Conservation (phyloP, 2,797 vertebrate species). For the Cyclopterus lumpus region DNA sequence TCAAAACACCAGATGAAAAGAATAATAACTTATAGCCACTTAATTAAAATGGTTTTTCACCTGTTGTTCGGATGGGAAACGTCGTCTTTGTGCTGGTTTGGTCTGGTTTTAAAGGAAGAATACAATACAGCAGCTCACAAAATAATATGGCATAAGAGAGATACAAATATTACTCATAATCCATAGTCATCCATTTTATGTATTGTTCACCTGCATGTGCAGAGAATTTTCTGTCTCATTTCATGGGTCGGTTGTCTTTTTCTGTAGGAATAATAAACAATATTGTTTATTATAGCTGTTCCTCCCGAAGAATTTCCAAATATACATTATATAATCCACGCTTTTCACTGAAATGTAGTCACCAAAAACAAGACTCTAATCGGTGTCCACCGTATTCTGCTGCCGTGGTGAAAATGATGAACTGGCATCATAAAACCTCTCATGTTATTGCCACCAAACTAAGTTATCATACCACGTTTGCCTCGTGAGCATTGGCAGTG, state of each 20-base stretch:
- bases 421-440: slow-evolving; percentile 55
- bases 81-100: background rate
- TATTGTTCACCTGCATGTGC: background rate
- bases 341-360: slow-evolving; percentile 32
- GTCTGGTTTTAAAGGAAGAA: background rate
- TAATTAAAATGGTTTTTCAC: background rate
- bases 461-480: slow-evolving; percentile 51
- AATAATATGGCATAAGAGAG: background rate
- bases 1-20: background rate
- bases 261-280: background rate
- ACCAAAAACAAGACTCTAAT: slow-evolving; percentile 4
- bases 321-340: slow-evolving; percentile 13
- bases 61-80: background rate
- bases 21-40: background rate
- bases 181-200: background rate
- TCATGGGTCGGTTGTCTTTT: background rate
- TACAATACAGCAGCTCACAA: background rate
- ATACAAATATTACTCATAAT: background rate
- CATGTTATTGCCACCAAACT: slow-evolving; percentile 56
- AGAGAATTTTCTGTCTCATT: background rate
- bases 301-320: slow-evolving; percentile 10
- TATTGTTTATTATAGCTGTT: slow-evolving; percentile 12
- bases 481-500: slow-evolving; percentile 32
- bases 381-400: slow-evolving; percentile 15
- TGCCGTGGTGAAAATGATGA: slow-evolving; percentile 49